phyloP scores from a whole-genome alignment of 2,797 vertebrate genomes.

The Tenualosa ilisha region DNA sequence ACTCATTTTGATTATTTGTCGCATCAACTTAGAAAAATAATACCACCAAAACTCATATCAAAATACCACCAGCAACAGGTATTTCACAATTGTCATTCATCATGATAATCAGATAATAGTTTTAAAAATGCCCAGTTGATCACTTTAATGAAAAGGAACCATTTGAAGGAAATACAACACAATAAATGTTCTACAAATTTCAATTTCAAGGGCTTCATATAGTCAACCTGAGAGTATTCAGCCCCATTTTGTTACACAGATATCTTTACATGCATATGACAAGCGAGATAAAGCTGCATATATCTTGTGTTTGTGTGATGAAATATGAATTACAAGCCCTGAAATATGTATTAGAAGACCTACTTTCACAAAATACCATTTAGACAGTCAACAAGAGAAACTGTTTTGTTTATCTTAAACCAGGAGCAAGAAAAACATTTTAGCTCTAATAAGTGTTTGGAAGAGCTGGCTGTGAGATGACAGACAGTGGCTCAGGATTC shows the following conservation, averaged over 20 bases:
- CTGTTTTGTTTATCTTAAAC: neutral
- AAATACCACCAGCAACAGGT: too few species aligned
- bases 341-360: neutral
- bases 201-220: neutral
- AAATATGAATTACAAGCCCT: constrained; percentile 2
- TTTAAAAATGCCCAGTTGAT: too few species aligned
- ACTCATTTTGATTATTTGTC: too few species aligned
- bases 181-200: too few species aligned
- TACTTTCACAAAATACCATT: neutral
- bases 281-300: neutral
- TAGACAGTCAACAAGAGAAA: constrained; percentile 11
- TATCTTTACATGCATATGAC: neutral
- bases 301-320: neutral
- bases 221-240: neutral
- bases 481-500: neutral
- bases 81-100: too few species aligned
- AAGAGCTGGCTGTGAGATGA: neutral
- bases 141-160: too few species aligned
- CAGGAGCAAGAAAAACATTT: neutral
- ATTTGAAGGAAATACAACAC: neutral
- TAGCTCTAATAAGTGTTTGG: neutral
- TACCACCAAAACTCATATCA: too few species aligned
- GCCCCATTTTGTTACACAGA: neutral
- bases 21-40: too few species aligned
- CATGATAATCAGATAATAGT: too few species aligned